Conservation (phyloP, 2,797 vertebrate species). For the Manis javanica region DNA sequence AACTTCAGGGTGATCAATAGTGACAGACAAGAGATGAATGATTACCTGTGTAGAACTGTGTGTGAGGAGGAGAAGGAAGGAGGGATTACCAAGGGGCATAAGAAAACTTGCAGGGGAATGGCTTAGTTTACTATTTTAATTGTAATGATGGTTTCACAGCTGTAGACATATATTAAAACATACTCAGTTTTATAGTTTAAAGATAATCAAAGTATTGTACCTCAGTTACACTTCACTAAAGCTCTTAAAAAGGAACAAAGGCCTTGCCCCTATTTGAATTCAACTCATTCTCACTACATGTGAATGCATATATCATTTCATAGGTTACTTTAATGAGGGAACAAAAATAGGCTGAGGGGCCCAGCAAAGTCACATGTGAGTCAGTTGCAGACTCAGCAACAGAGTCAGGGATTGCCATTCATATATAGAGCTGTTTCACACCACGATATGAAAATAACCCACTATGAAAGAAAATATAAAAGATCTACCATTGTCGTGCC, state of each 20-base stretch:
- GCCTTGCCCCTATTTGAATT: not conserved
- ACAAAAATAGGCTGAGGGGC: not conserved
- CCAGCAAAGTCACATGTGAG: not conserved
- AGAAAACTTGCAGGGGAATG: not conserved
- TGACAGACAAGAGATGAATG: not conserved
- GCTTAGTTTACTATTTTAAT: not conserved
- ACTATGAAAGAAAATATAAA: not conserved
- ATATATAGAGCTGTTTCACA: not conserved
- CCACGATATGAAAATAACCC: not conserved
- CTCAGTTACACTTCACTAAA: not conserved
- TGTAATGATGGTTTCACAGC: not conserved
- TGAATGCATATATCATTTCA: not conserved
- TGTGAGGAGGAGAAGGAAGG: fast-evolving
- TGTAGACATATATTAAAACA: not conserved
- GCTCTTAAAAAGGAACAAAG: not conserved
- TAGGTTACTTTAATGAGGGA: not conserved
- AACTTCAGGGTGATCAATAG: not conserved
- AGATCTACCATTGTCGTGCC: no score
- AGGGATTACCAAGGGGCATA: not conserved
- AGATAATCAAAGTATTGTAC: not conserved
- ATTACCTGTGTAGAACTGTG: not conserved
- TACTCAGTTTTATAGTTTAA: not conserved
- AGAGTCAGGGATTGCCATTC: not conserved
- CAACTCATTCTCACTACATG: not conserved
- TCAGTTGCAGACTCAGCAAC: not conserved